Percentiles rank a stretch among this genome's conserved stretches.
phyloP scores from a whole-genome alignment of 2,888 invertebrate species.

The Trichacis sp. region DNA sequence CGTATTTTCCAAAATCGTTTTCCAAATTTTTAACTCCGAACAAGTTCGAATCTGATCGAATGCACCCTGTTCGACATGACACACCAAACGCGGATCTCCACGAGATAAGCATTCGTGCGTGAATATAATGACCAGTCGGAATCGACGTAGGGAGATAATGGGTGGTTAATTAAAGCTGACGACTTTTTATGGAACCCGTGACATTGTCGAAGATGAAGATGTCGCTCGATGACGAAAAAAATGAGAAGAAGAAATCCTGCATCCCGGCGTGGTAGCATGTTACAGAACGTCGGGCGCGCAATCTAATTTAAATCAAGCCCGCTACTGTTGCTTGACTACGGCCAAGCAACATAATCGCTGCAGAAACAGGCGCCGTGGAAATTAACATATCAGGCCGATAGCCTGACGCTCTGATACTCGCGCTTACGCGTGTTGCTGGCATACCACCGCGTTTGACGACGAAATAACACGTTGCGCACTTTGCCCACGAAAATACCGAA shows the following conservation, averaged over 20 bases:
- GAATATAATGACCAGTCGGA: neutral
- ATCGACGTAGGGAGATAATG: neutral
- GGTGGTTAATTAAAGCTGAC: constrained; percentile 1
- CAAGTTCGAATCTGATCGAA: neutral
- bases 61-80: too few relatives aligned
- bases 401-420: constrained; percentile 49
- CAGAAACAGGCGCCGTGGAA: constrained; percentile 53
- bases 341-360: constrained; percentile 44
- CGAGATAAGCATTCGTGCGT: neutral
- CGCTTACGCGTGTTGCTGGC: constrained; percentile 42
- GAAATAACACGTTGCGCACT: constrained; percentile 27
- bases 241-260: constrained; percentile 3
- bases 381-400: constrained; percentile 65
- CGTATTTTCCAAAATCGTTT: too few relatives aligned
- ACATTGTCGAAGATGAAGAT: constrained; percentile 26
- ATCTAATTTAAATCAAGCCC: constrained; percentile 62
- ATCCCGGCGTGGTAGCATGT: constrained; percentile 33
- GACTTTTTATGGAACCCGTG: neutral
- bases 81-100: too few relatives aligned
- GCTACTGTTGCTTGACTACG: constrained; percentile 45
- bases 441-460: constrained; percentile 41
- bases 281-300: constrained; percentile 41
- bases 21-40: too few relatives aligned
- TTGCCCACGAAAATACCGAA: neutral
- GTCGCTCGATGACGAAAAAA: constrained; percentile 12